These are phyloP conservation scores for Geopemphigus sp. DNA, from an alignment of 1,140 invertebrate genomes.

Conservation along the genomic window DNA sequence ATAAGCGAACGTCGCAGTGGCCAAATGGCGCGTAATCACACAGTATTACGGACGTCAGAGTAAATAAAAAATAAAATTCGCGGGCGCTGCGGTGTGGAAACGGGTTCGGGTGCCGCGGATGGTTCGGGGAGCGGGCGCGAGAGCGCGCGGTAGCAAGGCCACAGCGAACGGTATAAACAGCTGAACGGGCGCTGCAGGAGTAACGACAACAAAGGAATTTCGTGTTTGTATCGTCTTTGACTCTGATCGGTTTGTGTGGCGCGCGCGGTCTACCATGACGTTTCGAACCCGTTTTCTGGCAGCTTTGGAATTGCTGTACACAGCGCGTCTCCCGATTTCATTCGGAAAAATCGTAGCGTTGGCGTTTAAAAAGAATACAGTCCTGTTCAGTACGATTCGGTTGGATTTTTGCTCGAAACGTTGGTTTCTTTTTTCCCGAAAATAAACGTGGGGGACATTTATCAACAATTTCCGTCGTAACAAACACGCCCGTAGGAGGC, in stretches of 20 bases:
- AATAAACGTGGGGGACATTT: too few relatives aligned
- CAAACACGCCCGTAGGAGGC: too few relatives aligned
- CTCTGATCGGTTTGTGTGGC: too few relatives aligned
- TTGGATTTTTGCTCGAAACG: too few relatives aligned
- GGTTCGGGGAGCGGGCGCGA: neutral
- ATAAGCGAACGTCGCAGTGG: neutral
- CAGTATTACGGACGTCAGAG: neutral
- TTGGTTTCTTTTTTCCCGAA: too few relatives aligned
- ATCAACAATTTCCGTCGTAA: too few relatives aligned
- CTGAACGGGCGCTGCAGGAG: neutral
- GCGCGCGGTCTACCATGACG: neutral
- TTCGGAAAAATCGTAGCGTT: too few relatives aligned
- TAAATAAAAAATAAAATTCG: conserved; percentile 24
- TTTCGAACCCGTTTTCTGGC: too few relatives aligned
- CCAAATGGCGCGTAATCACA: neutral
- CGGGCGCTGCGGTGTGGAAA: neutral
- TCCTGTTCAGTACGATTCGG: too few relatives aligned
- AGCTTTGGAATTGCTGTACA: too few relatives aligned
- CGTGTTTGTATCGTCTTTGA: conserved; percentile 19
- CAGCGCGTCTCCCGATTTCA: too few relatives aligned
- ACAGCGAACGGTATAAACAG: conserved; percentile 12
- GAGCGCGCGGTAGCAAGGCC: conserved; percentile 12
- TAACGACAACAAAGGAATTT: conserved; percentile 9
- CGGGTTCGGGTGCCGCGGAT: neutral
- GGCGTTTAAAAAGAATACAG: too few relatives aligned